Conservation (phyloP, 2,113 vertebrate species). For the Silurus meridionalis region DNA sequence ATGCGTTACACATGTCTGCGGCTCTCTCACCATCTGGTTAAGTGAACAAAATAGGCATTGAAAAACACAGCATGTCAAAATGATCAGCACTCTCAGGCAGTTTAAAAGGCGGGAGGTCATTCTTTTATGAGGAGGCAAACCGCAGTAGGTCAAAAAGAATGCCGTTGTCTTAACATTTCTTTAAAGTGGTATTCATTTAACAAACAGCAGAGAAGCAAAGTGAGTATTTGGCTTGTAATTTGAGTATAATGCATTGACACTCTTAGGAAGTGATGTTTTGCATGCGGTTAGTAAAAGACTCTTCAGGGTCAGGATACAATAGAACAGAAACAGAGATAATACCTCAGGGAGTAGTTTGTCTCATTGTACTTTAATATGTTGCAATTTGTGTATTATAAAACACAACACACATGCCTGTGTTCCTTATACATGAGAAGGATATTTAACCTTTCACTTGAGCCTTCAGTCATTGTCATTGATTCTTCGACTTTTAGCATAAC, state of each 20-base stretch:
- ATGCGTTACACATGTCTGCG: neutral
- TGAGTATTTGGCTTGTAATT: neutral
- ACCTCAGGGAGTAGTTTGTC: neutral
- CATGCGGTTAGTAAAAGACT: neutral
- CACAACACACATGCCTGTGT: neutral
- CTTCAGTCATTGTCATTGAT: neutral
- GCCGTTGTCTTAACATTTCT: neutral
- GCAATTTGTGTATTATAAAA: neutral
- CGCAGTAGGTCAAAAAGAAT: conserved; percentile 3
- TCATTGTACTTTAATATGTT: neutral
- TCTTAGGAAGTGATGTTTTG: neutral
- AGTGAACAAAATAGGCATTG: conserved; percentile 21
- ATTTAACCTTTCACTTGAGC: neutral
- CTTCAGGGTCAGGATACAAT: neutral
- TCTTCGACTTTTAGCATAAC: neutral
- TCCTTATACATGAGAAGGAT: neutral
- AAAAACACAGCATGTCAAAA: conserved; percentile 23
- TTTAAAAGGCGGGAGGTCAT: conserved; percentile 28
- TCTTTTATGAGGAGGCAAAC: conserved; percentile 26
- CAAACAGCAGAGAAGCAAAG: neutral
- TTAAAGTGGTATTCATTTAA: neutral
- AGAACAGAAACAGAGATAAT: neutral
- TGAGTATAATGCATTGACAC: neutral
- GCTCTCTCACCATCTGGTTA: conserved; percentile 10
- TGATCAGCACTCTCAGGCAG: conserved; percentile 21